Conservation (phyloP, 2,888 invertebrate species). For the Papilio elwesi region DNA sequence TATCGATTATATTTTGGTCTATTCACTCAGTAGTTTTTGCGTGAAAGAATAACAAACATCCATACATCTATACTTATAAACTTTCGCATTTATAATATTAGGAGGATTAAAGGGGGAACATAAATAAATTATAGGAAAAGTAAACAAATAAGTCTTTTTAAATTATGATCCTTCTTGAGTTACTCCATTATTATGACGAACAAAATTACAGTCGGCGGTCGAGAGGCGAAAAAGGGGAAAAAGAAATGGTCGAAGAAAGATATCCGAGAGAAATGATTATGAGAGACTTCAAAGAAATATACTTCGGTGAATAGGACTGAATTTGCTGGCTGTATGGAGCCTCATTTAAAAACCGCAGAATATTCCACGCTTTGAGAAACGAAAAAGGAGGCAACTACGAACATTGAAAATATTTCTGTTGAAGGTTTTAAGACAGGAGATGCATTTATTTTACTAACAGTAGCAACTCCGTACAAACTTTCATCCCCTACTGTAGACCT, state of each 20-base stretch:
- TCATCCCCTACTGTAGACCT: no score
- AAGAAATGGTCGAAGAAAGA: slow-evolving; percentile 32
- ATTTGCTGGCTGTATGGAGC: slow-evolving; percentile 22
- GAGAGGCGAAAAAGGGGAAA: slow-evolving; percentile 15
- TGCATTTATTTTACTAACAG: neutral
- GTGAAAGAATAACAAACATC: no score
- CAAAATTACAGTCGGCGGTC: slow-evolving; percentile 41
- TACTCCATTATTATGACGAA: slow-evolving; percentile 24
- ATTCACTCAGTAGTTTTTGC: no score
- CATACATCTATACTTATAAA: no score
- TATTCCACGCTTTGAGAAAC: slow-evolving; percentile 11
- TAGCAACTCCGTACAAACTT: no score
- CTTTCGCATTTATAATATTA: no score
- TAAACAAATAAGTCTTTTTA: neutral
- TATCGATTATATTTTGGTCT: no score
- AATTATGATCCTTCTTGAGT: neutral
- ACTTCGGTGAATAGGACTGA: slow-evolving; percentile 25
- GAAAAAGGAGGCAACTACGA: neutral
- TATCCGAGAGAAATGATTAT: slow-evolving; percentile 29
- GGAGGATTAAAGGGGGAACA: no score
- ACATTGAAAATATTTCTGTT: neutral
- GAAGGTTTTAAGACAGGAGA: no score
- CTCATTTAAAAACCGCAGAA: slow-evolving; percentile 11
- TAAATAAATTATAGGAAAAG: neutral
- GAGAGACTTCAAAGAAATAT: slow-evolving; percentile 32